phyloP scores from a whole-genome alignment of 2,113 vertebrate genomes.

The Neodon shergylaensis region DNA sequence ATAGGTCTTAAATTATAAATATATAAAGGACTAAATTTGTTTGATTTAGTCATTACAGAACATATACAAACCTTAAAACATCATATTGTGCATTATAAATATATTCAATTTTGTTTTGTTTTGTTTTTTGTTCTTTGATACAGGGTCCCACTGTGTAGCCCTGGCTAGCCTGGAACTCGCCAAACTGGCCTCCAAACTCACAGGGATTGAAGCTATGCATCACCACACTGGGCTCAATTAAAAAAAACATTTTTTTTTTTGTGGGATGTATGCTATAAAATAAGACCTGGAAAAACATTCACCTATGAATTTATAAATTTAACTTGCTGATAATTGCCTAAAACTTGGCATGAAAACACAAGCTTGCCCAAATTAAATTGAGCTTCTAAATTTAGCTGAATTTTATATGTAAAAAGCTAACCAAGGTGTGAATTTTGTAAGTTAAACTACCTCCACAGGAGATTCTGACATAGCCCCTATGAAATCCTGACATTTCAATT shows the following conservation, averaged over 20 bases:
- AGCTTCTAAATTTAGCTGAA: conserved; percentile 12
- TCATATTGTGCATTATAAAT: neutral
- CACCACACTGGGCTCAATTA: neutral
- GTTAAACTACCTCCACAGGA: conserved; percentile 4
- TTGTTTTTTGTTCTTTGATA: neutral
- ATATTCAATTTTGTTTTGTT: neutral
- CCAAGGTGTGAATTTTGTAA: conserved; percentile 42
- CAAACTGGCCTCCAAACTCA: neutral
- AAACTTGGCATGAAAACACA: neutral
- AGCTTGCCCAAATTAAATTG: neutral
- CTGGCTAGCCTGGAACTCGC: neutral
- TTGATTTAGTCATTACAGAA: neutral
- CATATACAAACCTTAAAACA: neutral
- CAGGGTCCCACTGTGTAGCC: neutral
- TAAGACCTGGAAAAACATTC: conserved; percentile 64
- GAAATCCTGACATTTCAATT: neutral
- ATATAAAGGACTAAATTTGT: neutral
- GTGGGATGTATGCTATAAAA: conserved; percentile 25
- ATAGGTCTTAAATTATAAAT: neutral
- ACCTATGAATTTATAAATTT: neutral
- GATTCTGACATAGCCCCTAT: neutral
- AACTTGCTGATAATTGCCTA: conserved; percentile 43
- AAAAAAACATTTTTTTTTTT: neutral
- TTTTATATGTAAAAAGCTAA: neutral
- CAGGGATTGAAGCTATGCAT: neutral